These are phyloP conservation scores for Chlorodrepanis virens DNA, from an alignment of 2,113 vertebrate species.

Conservation along the genomic window DNA sequence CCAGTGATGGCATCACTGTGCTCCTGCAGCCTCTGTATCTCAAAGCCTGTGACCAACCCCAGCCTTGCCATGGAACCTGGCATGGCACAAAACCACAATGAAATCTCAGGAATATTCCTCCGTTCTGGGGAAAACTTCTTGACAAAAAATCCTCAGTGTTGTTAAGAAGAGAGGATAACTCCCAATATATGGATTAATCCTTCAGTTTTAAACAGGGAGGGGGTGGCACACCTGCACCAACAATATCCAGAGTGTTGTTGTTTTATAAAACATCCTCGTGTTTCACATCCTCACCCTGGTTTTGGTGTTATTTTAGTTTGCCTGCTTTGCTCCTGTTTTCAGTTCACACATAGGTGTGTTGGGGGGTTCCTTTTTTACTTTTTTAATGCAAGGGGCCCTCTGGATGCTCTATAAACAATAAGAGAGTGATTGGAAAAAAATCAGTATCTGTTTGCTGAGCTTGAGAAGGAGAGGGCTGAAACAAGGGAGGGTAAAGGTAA, in stretches of 20 bases:
- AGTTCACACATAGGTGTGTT: accelerated
- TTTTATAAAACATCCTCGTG: background rate
- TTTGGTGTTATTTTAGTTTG: background rate
- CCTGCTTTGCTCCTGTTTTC: background rate
- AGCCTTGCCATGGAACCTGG: background rate
- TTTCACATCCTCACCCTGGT: background rate
- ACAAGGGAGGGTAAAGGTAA: background rate
- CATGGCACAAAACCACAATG: accelerated
- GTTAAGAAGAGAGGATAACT: background rate
- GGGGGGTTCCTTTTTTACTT: background rate
- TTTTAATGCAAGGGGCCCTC: background rate
- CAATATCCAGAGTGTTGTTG: accelerated
- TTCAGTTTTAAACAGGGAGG: accelerated
- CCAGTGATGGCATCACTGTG: background rate
- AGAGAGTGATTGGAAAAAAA: background rate
- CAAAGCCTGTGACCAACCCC: background rate
- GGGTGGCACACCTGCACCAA: too few relatives aligned
- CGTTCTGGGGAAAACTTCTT: background rate
- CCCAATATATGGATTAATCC: background rate
- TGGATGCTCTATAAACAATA: background rate
- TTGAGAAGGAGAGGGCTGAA: background rate
- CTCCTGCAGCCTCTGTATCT: background rate
- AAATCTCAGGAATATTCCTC: background rate
- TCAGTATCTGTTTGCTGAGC: background rate
- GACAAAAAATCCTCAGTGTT: background rate